A percentile compares a stretch with the other conserved stretches of the same genome.
phyloP scores from a whole-genome alignment of 2,113 vertebrate species.

The Ophthalmotilapia sp. region DNA sequence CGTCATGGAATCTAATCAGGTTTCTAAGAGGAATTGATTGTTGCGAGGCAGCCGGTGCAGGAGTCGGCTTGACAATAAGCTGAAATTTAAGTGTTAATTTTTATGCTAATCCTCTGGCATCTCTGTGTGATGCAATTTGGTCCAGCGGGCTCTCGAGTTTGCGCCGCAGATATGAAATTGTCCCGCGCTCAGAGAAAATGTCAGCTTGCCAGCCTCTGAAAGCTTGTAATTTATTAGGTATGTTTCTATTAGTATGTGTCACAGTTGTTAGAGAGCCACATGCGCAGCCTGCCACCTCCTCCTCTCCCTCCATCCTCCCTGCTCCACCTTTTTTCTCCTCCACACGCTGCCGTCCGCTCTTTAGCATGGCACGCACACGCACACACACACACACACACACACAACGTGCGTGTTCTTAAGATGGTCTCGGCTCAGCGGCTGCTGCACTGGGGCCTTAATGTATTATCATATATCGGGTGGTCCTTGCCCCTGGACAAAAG shows the following conservation, averaged over 20 bases:
- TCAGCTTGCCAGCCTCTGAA: slow-evolving; percentile 99
- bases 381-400: slow-evolving; percentile 81
- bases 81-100: slow-evolving; percentile 99
- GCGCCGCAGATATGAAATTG: slow-evolving; percentile 98
- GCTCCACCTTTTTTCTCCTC: slow-evolving; percentile 50
- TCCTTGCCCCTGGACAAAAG: slow-evolving; percentile 99
- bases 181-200: slow-evolving; percentile 95
- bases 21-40: slow-evolving; percentile 99
- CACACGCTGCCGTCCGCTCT: neutral
- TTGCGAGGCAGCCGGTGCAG: slow-evolving; percentile 98
- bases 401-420: slow-evolving; percentile 85
- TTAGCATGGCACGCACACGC: neutral
- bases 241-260: slow-evolving; percentile 99
- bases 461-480: slow-evolving; percentile 99
- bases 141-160: slow-evolving; percentile 67
- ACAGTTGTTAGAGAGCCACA: slow-evolving; percentile 95
- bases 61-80: slow-evolving; percentile 99
- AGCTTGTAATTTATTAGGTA: slow-evolving; percentile 99
- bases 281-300: slow-evolving; percentile 67
- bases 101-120: slow-evolving; percentile 99
- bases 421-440: slow-evolving; percentile 93
- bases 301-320: slow-evolving; percentile 19
- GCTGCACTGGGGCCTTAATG: slow-evolving; percentile 94
- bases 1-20: slow-evolving; percentile 99
- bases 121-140: slow-evolving; percentile 98